Conservation (phyloP, 2,888 invertebrate genomes). For the Tetranychus piercei region DNA sequence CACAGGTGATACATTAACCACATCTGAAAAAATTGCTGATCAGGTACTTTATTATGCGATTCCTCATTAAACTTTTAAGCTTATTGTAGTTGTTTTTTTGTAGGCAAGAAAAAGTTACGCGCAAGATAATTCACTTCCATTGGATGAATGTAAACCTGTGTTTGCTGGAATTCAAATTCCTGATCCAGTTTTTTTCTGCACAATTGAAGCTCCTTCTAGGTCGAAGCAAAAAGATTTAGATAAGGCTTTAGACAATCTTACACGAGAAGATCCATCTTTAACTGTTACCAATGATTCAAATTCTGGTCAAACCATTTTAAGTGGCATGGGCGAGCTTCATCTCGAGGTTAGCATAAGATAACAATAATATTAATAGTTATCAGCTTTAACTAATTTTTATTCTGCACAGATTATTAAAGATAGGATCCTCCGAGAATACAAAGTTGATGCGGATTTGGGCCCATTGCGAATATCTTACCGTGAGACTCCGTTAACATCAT, state of each 20-base stretch:
- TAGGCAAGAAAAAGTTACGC: background rate
- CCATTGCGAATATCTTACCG: conserved; percentile 77
- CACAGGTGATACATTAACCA: conserved; percentile 38
- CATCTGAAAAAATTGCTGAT: conserved; percentile 36
- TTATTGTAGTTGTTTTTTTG: background rate
- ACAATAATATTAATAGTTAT: background rate
- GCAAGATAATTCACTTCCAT: background rate
- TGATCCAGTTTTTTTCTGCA: conserved; percentile 89
- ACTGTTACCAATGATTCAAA: conserved; percentile 50
- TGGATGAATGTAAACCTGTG: conserved; percentile 25
- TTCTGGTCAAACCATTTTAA: conserved; percentile 67
- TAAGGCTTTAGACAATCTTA: conserved; percentile 54
- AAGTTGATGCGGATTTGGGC: conserved; percentile 73
- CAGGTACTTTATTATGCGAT: conserved; percentile 30
- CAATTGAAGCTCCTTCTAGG: conserved; percentile 72
- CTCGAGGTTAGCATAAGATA: conserved; percentile 42
- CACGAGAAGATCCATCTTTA: conserved; percentile 77
- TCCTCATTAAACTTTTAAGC: conserved; percentile 26
- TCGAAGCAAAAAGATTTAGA: conserved; percentile 57
- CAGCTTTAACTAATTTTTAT: background rate
- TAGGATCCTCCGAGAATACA: conserved; percentile 65
- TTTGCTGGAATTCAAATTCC: conserved; percentile 51
- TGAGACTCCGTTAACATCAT: conserved; percentile 44
- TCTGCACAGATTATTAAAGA: conserved; percentile 51
- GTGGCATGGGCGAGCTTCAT: conserved; percentile 96